Evolutionary conservation across 30 jellyfish, hydroid and myxozoan genomes (phyloP).

Genomic region (Rhopilema esculentum): DNA sequence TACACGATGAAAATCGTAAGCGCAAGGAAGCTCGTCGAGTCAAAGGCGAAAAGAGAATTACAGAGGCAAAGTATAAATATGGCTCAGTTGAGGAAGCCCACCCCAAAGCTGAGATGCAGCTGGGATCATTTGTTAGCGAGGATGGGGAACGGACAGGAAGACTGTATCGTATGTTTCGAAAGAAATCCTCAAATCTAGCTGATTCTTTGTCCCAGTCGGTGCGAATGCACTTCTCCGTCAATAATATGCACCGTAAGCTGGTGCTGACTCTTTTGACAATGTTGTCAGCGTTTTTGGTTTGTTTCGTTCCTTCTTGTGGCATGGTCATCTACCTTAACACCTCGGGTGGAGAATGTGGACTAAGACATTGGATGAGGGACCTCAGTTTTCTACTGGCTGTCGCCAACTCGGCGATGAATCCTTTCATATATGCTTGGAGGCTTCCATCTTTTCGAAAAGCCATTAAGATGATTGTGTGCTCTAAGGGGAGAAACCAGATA

Average conservation of each 20-base stretch:
- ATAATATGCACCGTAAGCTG: constrained; percentile 22
- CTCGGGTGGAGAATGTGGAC: constrained; percentile 30
- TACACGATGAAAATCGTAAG: neutral
- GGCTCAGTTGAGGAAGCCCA: neutral
- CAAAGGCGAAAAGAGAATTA: neutral
- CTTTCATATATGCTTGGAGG: constrained; percentile 66
- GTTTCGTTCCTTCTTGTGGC: constrained; percentile 59
- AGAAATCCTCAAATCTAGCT: neutral
- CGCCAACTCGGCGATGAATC: constrained; percentile 57
- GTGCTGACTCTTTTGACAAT: constrained; percentile 37
- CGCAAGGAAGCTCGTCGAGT: neutral
- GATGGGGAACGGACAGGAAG: neutral
- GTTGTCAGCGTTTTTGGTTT: constrained; percentile 39
- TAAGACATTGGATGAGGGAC: constrained; percentile 65
- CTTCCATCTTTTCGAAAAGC: constrained; percentile 58
- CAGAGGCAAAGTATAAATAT: neutral
- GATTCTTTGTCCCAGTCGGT: constrained; percentile 10
- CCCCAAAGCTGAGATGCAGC: neutral
- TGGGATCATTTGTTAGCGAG: neutral
- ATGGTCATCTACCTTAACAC: constrained; percentile 54
- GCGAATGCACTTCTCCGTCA: constrained; percentile 21
- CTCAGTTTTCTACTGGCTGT: constrained; percentile 47
- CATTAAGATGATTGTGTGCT: constrained; percentile 2
- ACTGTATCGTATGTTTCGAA: neutral
- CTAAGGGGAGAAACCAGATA: constrained; percentile 17